These are phyloP conservation scores for Periophthalmus modestus DNA, from an alignment of 2,113 vertebrate genomes.

Conservation along the genomic window DNA sequence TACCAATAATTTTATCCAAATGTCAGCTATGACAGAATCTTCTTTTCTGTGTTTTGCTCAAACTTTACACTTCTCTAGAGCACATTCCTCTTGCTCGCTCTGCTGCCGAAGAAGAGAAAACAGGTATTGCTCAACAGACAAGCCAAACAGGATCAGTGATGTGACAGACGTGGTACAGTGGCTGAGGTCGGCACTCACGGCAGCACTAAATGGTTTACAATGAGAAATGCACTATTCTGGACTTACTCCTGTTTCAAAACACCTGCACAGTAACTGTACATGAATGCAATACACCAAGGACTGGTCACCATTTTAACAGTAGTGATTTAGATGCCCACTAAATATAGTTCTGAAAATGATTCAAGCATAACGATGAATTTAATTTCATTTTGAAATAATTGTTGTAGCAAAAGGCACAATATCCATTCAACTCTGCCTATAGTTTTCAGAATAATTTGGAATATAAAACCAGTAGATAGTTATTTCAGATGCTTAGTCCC, in stretches of 20 bases:
- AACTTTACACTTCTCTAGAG: constrained; percentile 41
- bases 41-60: constrained; percentile 26
- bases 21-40: constrained; percentile 5
- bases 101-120: constrained; percentile 48
- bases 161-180: constrained; percentile 25
- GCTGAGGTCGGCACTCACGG: constrained; percentile 18
- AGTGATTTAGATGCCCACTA: too few species aligned
- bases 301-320: too few species aligned
- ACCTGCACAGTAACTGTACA: not conserved
- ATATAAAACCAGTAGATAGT: too few species aligned
- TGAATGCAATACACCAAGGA: not conserved
- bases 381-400: too few species aligned
- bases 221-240: not conserved
- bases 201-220: not conserved
- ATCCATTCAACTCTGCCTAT: too few species aligned
- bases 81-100: constrained; percentile 46
- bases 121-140: constrained; percentile 78
- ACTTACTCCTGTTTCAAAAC: not conserved
- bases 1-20: constrained; percentile 1
- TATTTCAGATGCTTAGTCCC: too few species aligned
- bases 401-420: too few species aligned
- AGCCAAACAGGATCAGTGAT: constrained; percentile 73
- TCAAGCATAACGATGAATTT: too few species aligned
- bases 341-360: too few species aligned
- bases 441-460: too few species aligned